Evolutionary conservation across 37 sponge, comb jelly and placozoan species (phyloP).

Genomic region (Ephydatia muelleri): DNA sequence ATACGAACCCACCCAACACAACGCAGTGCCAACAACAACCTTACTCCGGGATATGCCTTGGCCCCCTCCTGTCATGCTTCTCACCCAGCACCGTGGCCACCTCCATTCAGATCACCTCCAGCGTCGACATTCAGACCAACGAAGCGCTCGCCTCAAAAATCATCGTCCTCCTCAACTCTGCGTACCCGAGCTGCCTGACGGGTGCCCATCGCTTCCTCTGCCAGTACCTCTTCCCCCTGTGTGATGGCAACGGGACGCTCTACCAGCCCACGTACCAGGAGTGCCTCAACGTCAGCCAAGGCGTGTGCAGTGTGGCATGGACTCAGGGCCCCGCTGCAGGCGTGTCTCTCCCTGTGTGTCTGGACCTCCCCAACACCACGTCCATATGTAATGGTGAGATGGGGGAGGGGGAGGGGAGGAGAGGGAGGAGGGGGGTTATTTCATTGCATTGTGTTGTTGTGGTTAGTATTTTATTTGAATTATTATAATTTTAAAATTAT

Average conservation of each 20-base stretch:
- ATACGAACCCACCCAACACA: neutral
- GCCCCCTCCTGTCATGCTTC: neutral
- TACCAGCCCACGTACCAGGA: neutral
- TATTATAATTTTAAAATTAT: no score
- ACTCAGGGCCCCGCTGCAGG: neutral
- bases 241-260: neutral
- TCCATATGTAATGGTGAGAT: neutral
- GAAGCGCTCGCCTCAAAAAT: neutral
- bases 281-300: neutral
- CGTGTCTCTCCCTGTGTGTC: neutral
- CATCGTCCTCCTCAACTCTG: neutral
- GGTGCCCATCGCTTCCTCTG: neutral
- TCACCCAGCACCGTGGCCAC: neutral
- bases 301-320: neutral
- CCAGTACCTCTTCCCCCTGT: neutral
- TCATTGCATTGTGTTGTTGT: no score
- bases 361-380: neutral
- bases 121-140: neutral
- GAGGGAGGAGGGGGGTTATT: no score
- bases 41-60: neutral
- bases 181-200: neutral
- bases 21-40: neutral
- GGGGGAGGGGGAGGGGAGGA: no score
- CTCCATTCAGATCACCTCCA: neutral
- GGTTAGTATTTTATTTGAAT: no score